Evolutionary conservation across 2,797 vertebrate species (phyloP).

Genomic region (Siniperca scherzeri): DNA sequence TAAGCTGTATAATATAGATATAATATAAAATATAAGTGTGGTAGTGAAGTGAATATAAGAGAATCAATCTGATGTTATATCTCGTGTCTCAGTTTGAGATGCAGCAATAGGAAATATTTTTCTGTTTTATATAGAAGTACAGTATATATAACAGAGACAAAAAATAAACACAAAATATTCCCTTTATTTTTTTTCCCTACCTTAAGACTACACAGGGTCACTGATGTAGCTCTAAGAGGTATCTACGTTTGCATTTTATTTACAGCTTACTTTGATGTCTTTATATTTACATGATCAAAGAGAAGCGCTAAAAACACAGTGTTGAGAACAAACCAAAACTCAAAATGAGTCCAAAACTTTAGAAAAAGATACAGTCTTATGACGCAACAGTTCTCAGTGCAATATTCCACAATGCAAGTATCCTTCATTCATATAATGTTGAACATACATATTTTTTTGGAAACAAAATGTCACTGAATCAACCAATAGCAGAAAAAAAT

Average conservation of each 20-base stretch:
- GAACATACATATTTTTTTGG: constrained; percentile 70
- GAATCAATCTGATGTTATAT: not conserved
- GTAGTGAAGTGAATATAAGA: not conserved
- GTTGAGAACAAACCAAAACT: constrained; percentile 90
- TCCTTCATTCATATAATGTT: constrained; percentile 85
- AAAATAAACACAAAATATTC: constrained; percentile 91
- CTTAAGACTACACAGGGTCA: constrained; percentile 97
- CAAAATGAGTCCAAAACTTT: constrained; percentile 92
- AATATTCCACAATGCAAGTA: constrained; percentile 90
- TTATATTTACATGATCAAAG: constrained; percentile 95
- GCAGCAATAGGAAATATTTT: not conserved
- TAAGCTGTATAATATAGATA: not conserved
- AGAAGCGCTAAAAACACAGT: constrained; percentile 97
- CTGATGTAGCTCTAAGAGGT: constrained; percentile 95
- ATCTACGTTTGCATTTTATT: constrained; percentile 98
- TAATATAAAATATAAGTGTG: not conserved
- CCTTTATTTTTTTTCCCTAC: constrained; percentile 89
- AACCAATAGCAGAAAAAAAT: constrained; percentile 78
- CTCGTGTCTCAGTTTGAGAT: constrained; percentile 3
- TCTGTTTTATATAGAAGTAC: not conserved
- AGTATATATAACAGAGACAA: constrained; percentile 53
- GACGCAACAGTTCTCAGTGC: constrained; percentile 91
- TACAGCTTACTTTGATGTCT: constrained; percentile 91
- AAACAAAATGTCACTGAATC: constrained; percentile 78
- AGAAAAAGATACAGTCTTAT: constrained; percentile 89